Base-by-base conservation (phyloP, 2,113 vertebrate genomes). In the Acrocephalus arundinaceus region DNA sequence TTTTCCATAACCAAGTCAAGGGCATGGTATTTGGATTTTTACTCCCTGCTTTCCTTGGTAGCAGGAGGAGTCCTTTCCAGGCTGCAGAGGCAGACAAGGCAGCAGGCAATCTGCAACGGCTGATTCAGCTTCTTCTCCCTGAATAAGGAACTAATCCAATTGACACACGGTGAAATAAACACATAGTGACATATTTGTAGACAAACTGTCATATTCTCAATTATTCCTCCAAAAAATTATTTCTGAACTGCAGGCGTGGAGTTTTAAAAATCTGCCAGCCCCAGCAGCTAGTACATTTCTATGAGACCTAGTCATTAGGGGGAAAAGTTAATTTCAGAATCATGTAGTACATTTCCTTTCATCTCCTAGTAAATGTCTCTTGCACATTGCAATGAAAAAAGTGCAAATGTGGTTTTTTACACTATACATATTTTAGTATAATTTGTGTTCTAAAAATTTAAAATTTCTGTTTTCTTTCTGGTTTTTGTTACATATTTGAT, bases 141-240 rank as follows among this genome's bases (percentile, higher is more conserved):
- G 91, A 97, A 84, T 86, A 93, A 96, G 94, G 75, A 95, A 45
- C 90, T 96, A 97, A 98, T 98, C 96, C 94, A 97, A 94, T 93
- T 96, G 96, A 96, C 87, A 95, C 92, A 96, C 11, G 15, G 79
- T 87, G 93, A 97, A 94, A 87, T 96, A 98, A 98, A 98, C 93
- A 97, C 95, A 95, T 74, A 97, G 88, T 97, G 97, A 98, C 96
- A 97, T 98, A 97, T 98, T 97, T 98, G 96, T 97, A 97, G 96
- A 97, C 96, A 98, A 98, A 97, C 97, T 97, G 95, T 97, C 97
- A 97, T 92, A 94, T n/a, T 95, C 71, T 93, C 86, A 39, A 97
- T 98, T 97, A 97, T 97, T 97, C 71, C 63, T 51, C 93, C 92
- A 59, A 51, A 96, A 98, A 98, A 98, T 97, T 97, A 95, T 93